phyloP scores from a whole-genome alignment of 1,140 invertebrate genomes.

The Vanessa atalanta region DNA sequence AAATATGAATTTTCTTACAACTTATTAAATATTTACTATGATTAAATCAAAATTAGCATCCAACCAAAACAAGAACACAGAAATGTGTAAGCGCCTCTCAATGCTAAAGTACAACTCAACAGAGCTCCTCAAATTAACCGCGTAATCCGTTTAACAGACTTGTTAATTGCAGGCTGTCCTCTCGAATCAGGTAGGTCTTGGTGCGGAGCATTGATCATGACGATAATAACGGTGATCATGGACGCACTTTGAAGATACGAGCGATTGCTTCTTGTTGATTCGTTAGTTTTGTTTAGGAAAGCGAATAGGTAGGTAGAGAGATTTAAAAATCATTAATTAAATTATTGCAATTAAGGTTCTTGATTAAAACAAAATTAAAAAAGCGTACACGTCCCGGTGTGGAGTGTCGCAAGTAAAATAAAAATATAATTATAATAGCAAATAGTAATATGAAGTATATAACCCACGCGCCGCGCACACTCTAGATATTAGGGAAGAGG shows the following conservation, averaged over 20 bases:
- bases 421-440: too few species aligned
- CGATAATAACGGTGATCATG: conserved; percentile 38
- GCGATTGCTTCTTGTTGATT: background rate
- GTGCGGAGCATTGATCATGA: conserved; percentile 37
- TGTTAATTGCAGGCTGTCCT: conserved; percentile 38
- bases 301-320: too few species aligned
- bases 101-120: background rate
- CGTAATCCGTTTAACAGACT: conserved; percentile 23
- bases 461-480: too few species aligned
- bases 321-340: too few species aligned
- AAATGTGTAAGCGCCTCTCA: background rate
- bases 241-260: background rate
- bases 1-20: too few species aligned
- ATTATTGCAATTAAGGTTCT: background rate
- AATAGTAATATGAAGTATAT: too few species aligned
- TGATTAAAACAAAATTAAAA: background rate
- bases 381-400: too few species aligned
- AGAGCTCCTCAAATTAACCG: background rate
- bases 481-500: too few species aligned
- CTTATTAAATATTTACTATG: too few species aligned
- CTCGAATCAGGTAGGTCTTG: conserved; percentile 23
- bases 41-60: too few species aligned
- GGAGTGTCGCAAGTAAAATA: too few species aligned
- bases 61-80: background rate
- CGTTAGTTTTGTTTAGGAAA: conserved; percentile 13